Base-by-base conservation (phyloP, 2,888 invertebrate genomes). In the Conistra vaccinii region DNA sequence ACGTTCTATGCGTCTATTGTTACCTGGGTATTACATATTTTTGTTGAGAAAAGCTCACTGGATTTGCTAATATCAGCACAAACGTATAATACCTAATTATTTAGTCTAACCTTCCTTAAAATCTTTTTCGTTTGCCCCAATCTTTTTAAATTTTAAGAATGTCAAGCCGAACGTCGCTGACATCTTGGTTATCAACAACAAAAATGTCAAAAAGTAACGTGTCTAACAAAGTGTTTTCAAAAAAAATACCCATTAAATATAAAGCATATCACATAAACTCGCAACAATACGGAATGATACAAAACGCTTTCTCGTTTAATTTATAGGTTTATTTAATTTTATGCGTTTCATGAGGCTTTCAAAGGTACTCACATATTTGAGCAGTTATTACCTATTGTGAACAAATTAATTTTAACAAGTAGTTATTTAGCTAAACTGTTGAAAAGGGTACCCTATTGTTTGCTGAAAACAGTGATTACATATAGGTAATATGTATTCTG, bases 151-250 rank as follows among this genome's bases (percentile, higher is more conserved):
- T 65, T 66, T 53, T 26, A 35, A 42, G 29, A 68, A 73, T 17
- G 68, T 62, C 60, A 79, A 55, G 29, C 45, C 3, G 29, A 63
- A 68, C 10, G 67, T 72, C 58, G 66, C 55, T 58, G 51, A 51
- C n/a, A 73, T 57, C 32, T 69, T 48, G 32, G 23, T 53, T 67
- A 73, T 66, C 74, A 80, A 81, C 79, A 79, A 78, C 76, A 78
- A 82, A 85, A 80, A 88, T 87, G 86, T 67, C 72, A 83, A 81
- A 80, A 82, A 73, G 69, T 78, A 75, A 60, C 42, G 12, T 60
- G 42, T 39, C 61, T 60, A 3, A 35, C 61, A 68, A 62, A 71
- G 61, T 58, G 51, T 73, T 76, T 73, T 66, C 51, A 61, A 42
- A 69, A 71, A 85, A 84, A 81, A 62, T 55, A 39, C 45, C 32